Percentiles rank a stretch among this genome's conserved stretches.
Evolutionary conservation across 2,888 invertebrate species (phyloP).

Genomic region (Nemotelus pantherinus): DNA sequence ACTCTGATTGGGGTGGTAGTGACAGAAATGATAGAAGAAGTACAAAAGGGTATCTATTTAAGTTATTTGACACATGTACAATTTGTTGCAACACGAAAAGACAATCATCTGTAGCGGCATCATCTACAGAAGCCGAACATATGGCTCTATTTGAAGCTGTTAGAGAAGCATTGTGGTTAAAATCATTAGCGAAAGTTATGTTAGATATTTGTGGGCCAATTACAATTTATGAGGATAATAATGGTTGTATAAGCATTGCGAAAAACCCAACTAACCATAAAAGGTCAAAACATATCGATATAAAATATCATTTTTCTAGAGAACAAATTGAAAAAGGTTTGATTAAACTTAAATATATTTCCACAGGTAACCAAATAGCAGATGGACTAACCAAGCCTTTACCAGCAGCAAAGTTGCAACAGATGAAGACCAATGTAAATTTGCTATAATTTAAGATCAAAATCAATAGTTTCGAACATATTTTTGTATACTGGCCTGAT

Average conservation of each 20-base stretch:
- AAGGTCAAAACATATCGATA: conserved; percentile 47
- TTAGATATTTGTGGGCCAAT: neutral
- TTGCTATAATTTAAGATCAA: neutral
- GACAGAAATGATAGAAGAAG: conserved; percentile 47
- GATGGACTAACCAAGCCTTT: conserved; percentile 45
- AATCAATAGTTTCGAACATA: neutral
- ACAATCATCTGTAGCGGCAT: conserved; percentile 47
- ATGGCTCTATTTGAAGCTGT: neutral
- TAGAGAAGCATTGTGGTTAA: conserved; percentile 22
- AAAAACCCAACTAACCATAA: neutral
- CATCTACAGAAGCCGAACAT: conserved; percentile 35
- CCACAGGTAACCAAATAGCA: conserved; percentile 47
- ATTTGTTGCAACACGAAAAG: conserved; percentile 47
- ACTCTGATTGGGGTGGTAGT: conserved; percentile 44
- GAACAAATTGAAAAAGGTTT: conserved; percentile 45
- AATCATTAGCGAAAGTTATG: conserved; percentile 18
- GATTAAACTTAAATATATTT: conserved; percentile 43
- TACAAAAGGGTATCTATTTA: conserved; percentile 46
- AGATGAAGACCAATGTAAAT: neutral
- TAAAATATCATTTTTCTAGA: conserved; percentile 39
- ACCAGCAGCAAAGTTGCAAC: conserved; percentile 44
- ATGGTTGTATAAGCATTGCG: neutral
- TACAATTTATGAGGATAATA: neutral
- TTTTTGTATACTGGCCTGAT: neutral
- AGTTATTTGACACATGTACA: neutral